These are phyloP conservation scores for Crotalus viridis DNA, from an alignment of 2,113 vertebrate genomes.

Conservation along the genomic window DNA sequence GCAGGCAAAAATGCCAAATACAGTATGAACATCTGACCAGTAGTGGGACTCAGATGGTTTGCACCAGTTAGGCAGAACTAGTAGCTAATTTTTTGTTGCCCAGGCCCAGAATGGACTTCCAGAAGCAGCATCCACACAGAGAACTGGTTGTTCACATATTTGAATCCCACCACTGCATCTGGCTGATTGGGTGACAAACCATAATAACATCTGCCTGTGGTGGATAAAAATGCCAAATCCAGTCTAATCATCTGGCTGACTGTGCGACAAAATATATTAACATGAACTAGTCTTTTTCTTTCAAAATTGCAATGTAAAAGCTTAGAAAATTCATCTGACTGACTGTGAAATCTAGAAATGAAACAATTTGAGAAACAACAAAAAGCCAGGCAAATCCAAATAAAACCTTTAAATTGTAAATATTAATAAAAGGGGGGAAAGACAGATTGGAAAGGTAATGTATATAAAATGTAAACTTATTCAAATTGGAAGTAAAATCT, in stretches of 20 bases:
- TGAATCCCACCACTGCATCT: too few species aligned
- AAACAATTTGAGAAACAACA: neutral
- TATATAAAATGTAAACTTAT: neutral
- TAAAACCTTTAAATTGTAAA: neutral
- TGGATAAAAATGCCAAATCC: neutral
- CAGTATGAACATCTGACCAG: neutral
- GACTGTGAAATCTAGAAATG: neutral
- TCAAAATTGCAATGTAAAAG: neutral
- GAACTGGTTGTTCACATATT: too few species aligned
- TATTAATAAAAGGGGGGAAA: neutral
- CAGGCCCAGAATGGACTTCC: too few species aligned
- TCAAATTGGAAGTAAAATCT: neutral
- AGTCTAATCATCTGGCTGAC: neutral
- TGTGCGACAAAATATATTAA: neutral
- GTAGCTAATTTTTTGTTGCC: too few species aligned
- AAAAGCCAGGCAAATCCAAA: neutral
- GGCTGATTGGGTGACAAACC: neutral
- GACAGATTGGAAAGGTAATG: neutral
- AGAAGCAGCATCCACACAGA: too few species aligned
- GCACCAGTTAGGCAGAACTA: too few species aligned
- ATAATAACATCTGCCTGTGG: neutral
- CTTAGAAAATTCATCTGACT: neutral
- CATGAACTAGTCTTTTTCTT: neutral
- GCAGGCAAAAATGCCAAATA: neutral
- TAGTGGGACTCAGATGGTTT: too few species aligned